A percentile compares a stretch with the other conserved stretches of the same genome.
phyloP scores from a whole-genome alignment of 2,797 vertebrate species.

The Schizopygopsis malacanthus region DNA sequence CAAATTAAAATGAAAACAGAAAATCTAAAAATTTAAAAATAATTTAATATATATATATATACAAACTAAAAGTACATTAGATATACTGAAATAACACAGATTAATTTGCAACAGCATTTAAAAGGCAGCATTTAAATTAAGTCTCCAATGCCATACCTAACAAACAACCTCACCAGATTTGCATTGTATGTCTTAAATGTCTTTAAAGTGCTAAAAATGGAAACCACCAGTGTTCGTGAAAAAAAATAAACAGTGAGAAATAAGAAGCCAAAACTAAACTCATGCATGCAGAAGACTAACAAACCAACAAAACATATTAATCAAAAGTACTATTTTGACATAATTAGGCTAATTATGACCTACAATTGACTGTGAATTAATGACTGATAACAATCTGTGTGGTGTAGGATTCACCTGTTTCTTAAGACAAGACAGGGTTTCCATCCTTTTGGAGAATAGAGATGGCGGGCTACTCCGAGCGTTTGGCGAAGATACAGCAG shows the following conservation, averaged over 20 bases:
- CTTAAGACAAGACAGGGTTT: neutral
- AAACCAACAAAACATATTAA: neutral
- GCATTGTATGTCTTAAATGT: too few relatives aligned
- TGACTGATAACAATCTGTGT: neutral
- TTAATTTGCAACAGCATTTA: neutral
- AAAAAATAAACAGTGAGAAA: neutral
- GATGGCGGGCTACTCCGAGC: conserved; percentile 43
- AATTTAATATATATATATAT: neutral
- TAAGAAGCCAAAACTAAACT: neutral
- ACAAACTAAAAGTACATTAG: neutral
- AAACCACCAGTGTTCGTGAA: neutral
- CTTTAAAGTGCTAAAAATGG: neutral
- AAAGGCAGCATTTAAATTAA: neutral
- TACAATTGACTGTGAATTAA: neutral
- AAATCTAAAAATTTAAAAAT: neutral
- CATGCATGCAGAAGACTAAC: neutral
- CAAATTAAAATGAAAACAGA: neutral
- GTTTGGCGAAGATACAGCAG: conserved; percentile 44
- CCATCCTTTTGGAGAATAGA: conserved; percentile 9
- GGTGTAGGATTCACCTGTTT: conserved; percentile 23
- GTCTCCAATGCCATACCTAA: neutral
- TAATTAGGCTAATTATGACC: neutral
- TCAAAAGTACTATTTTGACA: neutral
- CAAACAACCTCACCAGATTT: neutral
- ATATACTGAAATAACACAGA: too few relatives aligned